A percentile compares a stretch with the other conserved stretches of the same genome.
Evolutionary conservation across 2,797 vertebrate species (phyloP).

Genomic region (Ceryle rudis): DNA sequence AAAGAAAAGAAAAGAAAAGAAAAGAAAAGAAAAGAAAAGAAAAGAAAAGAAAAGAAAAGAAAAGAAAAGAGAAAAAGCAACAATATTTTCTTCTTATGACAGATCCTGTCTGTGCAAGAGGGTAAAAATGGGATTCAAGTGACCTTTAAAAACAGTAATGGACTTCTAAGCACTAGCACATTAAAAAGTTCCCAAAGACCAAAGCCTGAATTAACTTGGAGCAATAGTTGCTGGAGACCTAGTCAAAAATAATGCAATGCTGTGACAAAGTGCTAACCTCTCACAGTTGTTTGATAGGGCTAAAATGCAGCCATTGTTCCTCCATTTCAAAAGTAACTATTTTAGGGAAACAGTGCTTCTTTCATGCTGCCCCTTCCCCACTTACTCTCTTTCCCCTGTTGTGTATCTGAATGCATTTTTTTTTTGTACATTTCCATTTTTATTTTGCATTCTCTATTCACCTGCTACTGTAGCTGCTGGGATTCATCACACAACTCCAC

Average conservation of each 20-base stretch:
- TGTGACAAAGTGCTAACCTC: background rate
- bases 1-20: too few relatives aligned
- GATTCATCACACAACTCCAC: background rate
- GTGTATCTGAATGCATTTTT: background rate
- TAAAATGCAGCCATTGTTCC: background rate
- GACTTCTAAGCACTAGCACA: background rate
- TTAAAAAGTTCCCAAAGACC: background rate
- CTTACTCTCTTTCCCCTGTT: background rate
- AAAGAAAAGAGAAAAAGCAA: background rate
- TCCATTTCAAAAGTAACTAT: background rate
- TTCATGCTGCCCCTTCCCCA: background rate
- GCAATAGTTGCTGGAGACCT: background rate
- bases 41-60: background rate
- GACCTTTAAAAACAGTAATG: conserved; percentile 15
- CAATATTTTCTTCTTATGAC: background rate
- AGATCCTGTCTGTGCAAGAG: background rate
- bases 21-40: too few relatives aligned
- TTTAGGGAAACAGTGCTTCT: background rate
- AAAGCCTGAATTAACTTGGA: conserved; percentile 11
- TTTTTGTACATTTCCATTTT: background rate
- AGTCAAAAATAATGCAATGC: conserved; percentile 7
- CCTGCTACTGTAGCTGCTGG: background rate
- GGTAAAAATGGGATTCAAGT: conserved; percentile 25
- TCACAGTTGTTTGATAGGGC: background rate
- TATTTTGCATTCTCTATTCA: background rate